phyloP scores from a whole-genome alignment of 2,113 vertebrate genomes.

The Sisor rabdophorus region DNA sequence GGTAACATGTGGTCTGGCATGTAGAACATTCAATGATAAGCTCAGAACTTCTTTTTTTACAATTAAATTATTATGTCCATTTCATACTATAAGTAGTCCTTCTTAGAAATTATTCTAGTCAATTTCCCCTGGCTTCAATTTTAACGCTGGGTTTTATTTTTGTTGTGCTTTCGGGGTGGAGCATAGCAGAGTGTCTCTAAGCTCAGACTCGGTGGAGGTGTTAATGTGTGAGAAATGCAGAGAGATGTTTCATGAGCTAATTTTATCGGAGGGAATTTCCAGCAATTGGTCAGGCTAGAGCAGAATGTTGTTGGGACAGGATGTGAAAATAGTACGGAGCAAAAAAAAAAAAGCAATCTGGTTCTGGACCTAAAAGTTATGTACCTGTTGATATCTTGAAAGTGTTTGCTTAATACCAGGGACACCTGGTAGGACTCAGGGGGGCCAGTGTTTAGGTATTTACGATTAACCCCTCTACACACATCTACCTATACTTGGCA shows the following conservation, averaged over 20 bases:
- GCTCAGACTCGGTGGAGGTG: slow-evolving; percentile 38
- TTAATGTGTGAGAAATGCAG: slow-evolving; percentile 49
- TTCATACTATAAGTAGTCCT: not conserved
- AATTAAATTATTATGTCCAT: not conserved
- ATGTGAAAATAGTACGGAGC: slow-evolving; percentile 6
- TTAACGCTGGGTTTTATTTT: slow-evolving; percentile 21
- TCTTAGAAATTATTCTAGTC: not conserved
- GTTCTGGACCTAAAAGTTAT: not conserved
- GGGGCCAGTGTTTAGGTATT: too few species aligned
- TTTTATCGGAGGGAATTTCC: slow-evolving; percentile 39
- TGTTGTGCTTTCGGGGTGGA: slow-evolving; percentile 18
- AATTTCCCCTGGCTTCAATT: not conserved
- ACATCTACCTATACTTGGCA: too few species aligned
- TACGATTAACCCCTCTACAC: too few species aligned
- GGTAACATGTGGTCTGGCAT: not conserved
- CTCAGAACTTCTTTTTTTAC: not conserved
- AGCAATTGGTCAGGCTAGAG: slow-evolving; percentile 16
- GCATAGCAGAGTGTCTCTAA: slow-evolving; percentile 28
- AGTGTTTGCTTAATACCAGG: not conserved
- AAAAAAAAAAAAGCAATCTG: not conserved
- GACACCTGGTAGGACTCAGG: too few species aligned
- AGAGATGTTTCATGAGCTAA: slow-evolving; percentile 42
- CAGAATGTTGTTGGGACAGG: not conserved
- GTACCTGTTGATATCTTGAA: not conserved
- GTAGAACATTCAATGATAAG: not conserved